Evolutionary conservation across 2,888 invertebrate species (phyloP).

Genomic region (Cerastis rubricosa): DNA sequence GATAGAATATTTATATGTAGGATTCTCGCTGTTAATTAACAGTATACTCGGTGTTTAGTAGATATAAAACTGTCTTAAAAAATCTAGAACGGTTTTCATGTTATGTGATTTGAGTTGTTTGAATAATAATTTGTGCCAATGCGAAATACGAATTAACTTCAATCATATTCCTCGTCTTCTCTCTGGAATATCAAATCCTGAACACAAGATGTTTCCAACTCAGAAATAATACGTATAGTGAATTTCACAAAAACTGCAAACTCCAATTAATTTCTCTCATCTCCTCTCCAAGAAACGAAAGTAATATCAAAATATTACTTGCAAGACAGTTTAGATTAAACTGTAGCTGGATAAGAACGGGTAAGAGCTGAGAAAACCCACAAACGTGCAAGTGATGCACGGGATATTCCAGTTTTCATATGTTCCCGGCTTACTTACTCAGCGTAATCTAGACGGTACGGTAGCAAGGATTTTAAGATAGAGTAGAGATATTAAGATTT

Average conservation of each 20-base stretch:
- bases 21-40: no score
- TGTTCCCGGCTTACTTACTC: conserved; percentile 30
- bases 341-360: conserved; percentile 28
- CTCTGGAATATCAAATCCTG: neutral
- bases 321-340: conserved; percentile 51
- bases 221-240: conserved; percentile 31
- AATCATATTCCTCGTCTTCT: neutral
- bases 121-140: neutral
- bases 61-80: neutral
- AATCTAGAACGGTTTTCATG: neutral
- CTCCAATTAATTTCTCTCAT: conserved; percentile 46
- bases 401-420: conserved; percentile 51
- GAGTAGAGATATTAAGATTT: conserved; percentile 2
- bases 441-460: conserved; percentile 34
- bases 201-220: conserved; percentile 9
- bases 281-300: conserved; percentile 33
- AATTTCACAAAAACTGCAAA: conserved; percentile 27
- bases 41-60: neutral
- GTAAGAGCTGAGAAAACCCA: conserved; percentile 28
- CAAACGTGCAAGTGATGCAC: conserved; percentile 46
- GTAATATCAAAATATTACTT: conserved; percentile 41
- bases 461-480: conserved; percentile 20
- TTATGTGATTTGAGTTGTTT: neutral
- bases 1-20: neutral
- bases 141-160: neutral